These are phyloP conservation scores for Coturnix japonica DNA, from an alignment of 2,113 vertebrate species.

Conservation along the genomic window DNA sequence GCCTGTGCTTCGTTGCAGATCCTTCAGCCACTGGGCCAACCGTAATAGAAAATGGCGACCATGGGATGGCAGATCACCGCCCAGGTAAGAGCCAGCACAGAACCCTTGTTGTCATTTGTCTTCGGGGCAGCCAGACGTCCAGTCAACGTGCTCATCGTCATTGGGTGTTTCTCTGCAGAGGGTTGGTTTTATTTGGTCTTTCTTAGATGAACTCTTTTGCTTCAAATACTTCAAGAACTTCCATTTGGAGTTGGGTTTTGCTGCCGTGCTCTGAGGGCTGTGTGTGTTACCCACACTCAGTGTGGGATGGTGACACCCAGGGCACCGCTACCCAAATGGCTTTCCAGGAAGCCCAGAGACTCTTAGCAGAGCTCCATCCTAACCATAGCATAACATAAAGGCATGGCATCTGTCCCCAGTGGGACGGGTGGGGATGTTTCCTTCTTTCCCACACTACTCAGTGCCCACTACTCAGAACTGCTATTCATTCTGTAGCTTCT, in stretches of 20 bases:
- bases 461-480: neutral
- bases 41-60: constrained; percentile 87
- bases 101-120: fast-evolving
- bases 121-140: neutral
- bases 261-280: neutral
- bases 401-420: fast-evolving
- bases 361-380: neutral
- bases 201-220: no score
- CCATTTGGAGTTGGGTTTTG: fast-evolving
- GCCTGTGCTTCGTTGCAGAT: constrained; percentile 54
- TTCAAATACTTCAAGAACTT: neutral
- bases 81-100: constrained; percentile 61
- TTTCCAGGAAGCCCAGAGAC: fast-evolving
- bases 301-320: neutral
- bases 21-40: constrained; percentile 66
- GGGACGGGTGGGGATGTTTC: neutral
- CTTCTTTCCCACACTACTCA: neutral
- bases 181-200: neutral
- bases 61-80: constrained; percentile 73
- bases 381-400: no score
- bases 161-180: neutral
- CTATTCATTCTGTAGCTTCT: neutral
- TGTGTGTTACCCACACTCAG: fast-evolving
- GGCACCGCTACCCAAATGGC: neutral
- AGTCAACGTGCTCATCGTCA: neutral